These are phyloP conservation scores for Eristalinus aeneus DNA, from an alignment of 2,888 invertebrate genomes.

Conservation along the genomic window DNA sequence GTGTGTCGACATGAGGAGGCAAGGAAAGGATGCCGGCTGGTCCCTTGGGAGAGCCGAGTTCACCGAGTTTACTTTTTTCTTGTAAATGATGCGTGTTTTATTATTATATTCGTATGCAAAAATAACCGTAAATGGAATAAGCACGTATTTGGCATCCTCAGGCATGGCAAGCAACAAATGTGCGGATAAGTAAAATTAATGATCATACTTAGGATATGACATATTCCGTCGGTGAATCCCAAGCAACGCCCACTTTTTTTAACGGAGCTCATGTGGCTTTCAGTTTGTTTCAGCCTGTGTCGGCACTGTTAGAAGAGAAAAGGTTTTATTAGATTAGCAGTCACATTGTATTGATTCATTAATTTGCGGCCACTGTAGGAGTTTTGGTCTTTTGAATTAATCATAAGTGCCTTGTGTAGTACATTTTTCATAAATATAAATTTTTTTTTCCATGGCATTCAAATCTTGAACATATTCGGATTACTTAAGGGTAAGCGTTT, in stretches of 20 bases:
- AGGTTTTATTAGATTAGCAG: conserved; percentile 18
- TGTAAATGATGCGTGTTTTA: conserved; percentile 56
- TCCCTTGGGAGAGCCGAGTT: conserved; percentile 43
- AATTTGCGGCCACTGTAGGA: conserved; percentile 9
- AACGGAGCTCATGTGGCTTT: conserved; percentile 38
- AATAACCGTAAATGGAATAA: conserved; percentile 60
- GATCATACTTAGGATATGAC: conserved; percentile 61
- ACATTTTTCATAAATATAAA: conserved; percentile 4
- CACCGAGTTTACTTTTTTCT: conserved; percentile 38
- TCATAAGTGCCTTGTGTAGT: neutral
- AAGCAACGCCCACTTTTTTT: conserved; percentile 10
- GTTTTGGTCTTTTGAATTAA: neutral
- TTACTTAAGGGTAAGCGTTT: too few species aligned
- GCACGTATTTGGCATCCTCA: conserved; percentile 29
- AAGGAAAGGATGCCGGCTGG: conserved; percentile 38
- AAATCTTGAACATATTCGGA: too few species aligned
- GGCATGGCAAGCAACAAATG: conserved; percentile 49
- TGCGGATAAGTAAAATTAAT: conserved; percentile 72
- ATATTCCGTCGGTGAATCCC: conserved; percentile 36
- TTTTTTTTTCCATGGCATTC: too few species aligned
- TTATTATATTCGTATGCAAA: conserved; percentile 58
- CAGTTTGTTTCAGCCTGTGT: neutral
- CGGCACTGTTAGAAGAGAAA: neutral
- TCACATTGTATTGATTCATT: conserved; percentile 30
- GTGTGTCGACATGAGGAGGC: conserved; percentile 4